A percentile compares a stretch with the other conserved stretches of the same genome.
Evolutionary conservation across 2,113 vertebrate species (phyloP).

Genomic region (Hirundichthys speculiger): DNA sequence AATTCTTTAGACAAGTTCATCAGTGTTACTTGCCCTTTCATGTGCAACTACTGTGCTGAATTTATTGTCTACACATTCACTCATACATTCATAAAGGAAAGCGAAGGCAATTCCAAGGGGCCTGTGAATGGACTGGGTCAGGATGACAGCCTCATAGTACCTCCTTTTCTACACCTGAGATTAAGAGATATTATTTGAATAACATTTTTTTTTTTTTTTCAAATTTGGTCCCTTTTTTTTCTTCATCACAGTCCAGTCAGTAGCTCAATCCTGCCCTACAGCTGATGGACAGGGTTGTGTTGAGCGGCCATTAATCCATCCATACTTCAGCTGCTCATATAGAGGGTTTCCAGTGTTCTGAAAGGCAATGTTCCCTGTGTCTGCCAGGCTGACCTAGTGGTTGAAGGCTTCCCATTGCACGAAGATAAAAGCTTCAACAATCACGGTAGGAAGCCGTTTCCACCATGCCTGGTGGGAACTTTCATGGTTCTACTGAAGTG

Average conservation of each 20-base stretch:
- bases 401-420: conserved; percentile 15
- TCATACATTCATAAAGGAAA: conserved; percentile 76
- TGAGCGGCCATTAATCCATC: conserved; percentile 12
- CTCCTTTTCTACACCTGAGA: conserved; percentile 79
- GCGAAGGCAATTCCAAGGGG: conserved; percentile 62
- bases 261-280: conserved; percentile 3
- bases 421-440: conserved; percentile 6
- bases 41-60: conserved; percentile 35
- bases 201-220: too few relatives aligned
- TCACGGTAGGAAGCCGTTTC: not conserved
- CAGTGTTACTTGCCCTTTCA: conserved; percentile 33
- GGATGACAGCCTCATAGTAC: conserved; percentile 61
- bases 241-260: conserved; percentile 20
- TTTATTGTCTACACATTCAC: conserved; percentile 59
- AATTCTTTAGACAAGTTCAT: conserved; percentile 29
- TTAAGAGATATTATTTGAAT: conserved; percentile 62
- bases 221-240: conserved; percentile 13
- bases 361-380: conserved; percentile 23
- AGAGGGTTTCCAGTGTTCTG: conserved; percentile 55
- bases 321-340: conserved; percentile 7
- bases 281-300: not conserved
- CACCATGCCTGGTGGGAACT: too few relatives aligned
- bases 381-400: conserved; percentile 40
- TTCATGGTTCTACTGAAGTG: not conserved
- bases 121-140: conserved; percentile 47